Base-by-base conservation (phyloP, 2,888 invertebrate species). In the Odontocolon sp. region DNA sequence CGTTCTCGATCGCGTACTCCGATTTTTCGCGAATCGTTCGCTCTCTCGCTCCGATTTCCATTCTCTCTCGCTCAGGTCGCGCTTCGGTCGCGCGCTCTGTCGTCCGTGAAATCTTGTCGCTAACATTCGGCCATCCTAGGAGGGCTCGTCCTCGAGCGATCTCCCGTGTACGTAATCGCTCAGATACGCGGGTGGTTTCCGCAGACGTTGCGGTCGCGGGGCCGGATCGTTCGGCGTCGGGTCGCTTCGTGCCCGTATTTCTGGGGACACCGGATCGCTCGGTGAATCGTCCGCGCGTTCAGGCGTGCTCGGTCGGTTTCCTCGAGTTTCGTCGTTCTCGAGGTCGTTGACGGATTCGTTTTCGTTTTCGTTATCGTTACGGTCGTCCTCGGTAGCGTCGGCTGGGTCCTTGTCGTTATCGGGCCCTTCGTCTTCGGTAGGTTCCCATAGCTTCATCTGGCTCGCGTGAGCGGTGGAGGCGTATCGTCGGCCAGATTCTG, bases 381-480 rank as follows among this genome's bases (percentile, higher is more conserved):
- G 8, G 36, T 8, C 3, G 8, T 36, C 9, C 36, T 36, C n/a
- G n/a, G n/a, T n/a, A n/a, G n/a, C n/a, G n/a, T n/a, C n/a, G n/a
- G n/a, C n/a, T n/a, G n/a, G n/a, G n/a, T 28, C 28, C 28, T 28
- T 6, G 28, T 28, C 40, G 11, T 40, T 40, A 40, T 50, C 50
- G 1, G 50, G 50, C 4, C 28, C 50, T 28, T 50, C 50, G 11
- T 50, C 26, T 23, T 28, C 50, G n/a, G 11, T 16, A 0, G 66
- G 70, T 40, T 26, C 28, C 69, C 75, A 75, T 1, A 64, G 28
- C 26, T 75, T 75, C 1, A 70, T 18, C 45, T 75, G 75, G 2
- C 56, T 69, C 9, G 64, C 64, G 11, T 75, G 75, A 0, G 69
- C 64, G 11, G 69, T 75, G 2, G 75, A 5, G 0, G 45, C 56